These are phyloP conservation scores for Plagodis dolabraria DNA, from an alignment of 2,888 invertebrate genomes.

Conservation along the genomic window DNA sequence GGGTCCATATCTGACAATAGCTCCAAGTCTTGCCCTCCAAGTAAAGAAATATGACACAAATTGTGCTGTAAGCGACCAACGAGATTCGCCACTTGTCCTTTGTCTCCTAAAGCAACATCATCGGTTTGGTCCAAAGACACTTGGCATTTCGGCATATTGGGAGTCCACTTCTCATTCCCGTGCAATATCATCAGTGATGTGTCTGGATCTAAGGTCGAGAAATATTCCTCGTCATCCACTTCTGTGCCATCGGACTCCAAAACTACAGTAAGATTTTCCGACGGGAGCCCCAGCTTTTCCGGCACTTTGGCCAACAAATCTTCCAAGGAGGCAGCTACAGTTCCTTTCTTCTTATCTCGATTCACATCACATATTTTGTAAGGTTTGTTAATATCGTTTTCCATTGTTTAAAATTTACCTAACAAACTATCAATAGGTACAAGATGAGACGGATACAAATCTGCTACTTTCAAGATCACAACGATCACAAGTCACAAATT, in stretches of 20 bases:
- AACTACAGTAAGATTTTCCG: constrained; percentile 90
- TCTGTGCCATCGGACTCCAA: constrained; percentile 97
- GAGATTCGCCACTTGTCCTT: constrained; percentile 88
- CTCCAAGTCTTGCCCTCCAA: constrained; percentile 93
- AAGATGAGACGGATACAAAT: too few relatives aligned
- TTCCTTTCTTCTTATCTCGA: constrained; percentile 92
- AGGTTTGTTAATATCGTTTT: constrained; percentile 86
- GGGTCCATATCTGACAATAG: constrained; percentile 95
- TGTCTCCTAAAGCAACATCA: constrained; percentile 78
- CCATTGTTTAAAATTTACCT: constrained; percentile 67
- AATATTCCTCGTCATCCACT: constrained; percentile 98
- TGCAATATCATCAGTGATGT: constrained; percentile 93
- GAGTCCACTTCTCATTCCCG: constrained; percentile 91
- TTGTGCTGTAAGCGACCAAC: constrained; percentile 92
- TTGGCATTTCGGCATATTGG: constrained; percentile 86
- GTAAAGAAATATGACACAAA: constrained; percentile 92
- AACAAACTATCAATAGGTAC: too few relatives aligned
- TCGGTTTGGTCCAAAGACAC: constrained; percentile 86
- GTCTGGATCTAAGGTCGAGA: constrained; percentile 94
- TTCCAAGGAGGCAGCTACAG: constrained; percentile 91
- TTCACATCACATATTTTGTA: constrained; percentile 92
- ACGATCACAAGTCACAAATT: too few relatives aligned
- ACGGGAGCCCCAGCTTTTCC: constrained; percentile 88
- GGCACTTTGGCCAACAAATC: constrained; percentile 91
- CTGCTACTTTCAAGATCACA: too few relatives aligned